A percentile compares a stretch with the other conserved stretches of the same genome.
Conservation (phyloP, 2,888 invertebrate genomes). For the Ashinkailepas kermadecensis region DNA sequence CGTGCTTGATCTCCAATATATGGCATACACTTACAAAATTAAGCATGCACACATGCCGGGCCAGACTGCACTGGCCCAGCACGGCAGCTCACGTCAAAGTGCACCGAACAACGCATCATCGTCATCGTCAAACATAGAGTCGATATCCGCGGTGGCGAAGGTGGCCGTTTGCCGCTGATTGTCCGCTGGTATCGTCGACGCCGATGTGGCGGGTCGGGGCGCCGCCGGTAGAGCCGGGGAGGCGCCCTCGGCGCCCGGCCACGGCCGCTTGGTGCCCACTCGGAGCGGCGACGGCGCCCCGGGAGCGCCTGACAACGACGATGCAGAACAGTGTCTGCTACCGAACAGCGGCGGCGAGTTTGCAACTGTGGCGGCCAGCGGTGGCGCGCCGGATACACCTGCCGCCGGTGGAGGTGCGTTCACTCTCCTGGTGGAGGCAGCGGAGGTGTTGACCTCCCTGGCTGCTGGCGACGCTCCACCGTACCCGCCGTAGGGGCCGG, state of each 20-base stretch:
- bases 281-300: too few relatives aligned
- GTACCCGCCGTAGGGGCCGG: background rate
- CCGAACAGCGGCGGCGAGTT: background rate
- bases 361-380: background rate
- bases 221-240: background rate
- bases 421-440: background rate
- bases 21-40: too few relatives aligned
- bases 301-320: too few relatives aligned
- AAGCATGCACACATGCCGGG: too few relatives aligned
- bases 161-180: background rate
- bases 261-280: too few relatives aligned
- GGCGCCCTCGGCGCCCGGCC: too few relatives aligned
- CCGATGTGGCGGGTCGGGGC: background rate
- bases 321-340: too few relatives aligned
- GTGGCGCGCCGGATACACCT: background rate
- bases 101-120: background rate
- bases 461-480: background rate
- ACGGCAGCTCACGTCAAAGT: background rate
- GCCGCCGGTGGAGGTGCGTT: background rate
- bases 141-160: background rate
- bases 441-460: background rate
- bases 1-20: too few relatives aligned
- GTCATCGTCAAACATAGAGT: conserved; percentile 1
- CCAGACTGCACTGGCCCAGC: too few relatives aligned
- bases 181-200: background rate